A percentile compares a stretch with the other conserved stretches of the same genome.
Conservation (phyloP, 2,797 vertebrate species). For the Aeoliscus strigatus region DNA sequence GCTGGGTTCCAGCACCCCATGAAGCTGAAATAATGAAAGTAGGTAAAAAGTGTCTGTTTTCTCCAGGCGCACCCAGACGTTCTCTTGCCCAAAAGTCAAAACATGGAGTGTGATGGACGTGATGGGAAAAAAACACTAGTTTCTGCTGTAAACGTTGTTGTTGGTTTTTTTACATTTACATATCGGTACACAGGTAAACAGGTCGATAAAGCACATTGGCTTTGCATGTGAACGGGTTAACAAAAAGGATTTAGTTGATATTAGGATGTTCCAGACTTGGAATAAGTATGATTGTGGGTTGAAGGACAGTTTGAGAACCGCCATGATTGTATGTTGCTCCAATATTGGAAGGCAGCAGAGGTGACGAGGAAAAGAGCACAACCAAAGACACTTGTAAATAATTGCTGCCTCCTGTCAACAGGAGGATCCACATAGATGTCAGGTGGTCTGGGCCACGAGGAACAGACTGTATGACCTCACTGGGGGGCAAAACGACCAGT, state of each 20-base stretch:
- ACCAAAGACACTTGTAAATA: conserved; percentile 12
- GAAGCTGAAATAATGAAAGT: no score
- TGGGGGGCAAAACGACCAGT: not conserved
- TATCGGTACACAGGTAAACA: conserved; percentile 29
- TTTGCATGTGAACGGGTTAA: conserved; percentile 46
- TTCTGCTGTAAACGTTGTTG: conserved; percentile 6
- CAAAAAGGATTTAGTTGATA: conserved; percentile 25
- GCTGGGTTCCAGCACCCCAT: no score
- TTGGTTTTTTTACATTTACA: conserved; percentile 37
- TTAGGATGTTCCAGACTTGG: conserved; percentile 15
- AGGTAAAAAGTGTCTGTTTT: no score
- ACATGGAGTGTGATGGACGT: no score
- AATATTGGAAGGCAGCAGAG: conserved; percentile 10
- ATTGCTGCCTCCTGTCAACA: conserved; percentile 15
- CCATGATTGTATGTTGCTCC: conserved; percentile 2
- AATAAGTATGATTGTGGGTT: conserved; percentile 21
- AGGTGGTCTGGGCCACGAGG: conserved; percentile 1
- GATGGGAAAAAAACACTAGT: not conserved
- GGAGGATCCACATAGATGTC: conserved; percentile 5
- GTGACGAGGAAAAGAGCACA: conserved; percentile 10
- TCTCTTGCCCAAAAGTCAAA: no score
- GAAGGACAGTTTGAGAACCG: conserved; percentile 5
- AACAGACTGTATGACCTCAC: conserved; percentile 2
- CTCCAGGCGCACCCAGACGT: no score
- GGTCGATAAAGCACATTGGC: conserved; percentile 16